These are phyloP conservation scores for Mus spicilegus DNA, from an alignment of 2,113 vertebrate genomes.

Conservation along the genomic window DNA sequence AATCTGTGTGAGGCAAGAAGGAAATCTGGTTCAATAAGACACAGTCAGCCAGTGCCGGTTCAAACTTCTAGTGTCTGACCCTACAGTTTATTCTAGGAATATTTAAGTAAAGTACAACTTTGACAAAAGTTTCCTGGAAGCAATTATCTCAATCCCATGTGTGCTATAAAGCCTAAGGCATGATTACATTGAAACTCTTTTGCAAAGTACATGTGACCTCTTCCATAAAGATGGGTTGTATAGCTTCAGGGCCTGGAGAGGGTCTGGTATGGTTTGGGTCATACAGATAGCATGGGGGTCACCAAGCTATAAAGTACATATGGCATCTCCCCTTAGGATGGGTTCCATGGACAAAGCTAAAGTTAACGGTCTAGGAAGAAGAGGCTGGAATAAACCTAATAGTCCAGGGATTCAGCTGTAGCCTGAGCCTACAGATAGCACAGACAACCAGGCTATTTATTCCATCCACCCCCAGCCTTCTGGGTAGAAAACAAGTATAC, in stretches of 20 bases:
- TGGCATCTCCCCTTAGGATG: neutral
- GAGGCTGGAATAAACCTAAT: neutral
- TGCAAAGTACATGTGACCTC: neutral
- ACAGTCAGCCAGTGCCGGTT: neutral
- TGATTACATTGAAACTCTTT: neutral
- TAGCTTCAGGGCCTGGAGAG: neutral
- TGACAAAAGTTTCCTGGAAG: neutral
- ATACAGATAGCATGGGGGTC: neutral
- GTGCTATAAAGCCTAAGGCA: neutral
- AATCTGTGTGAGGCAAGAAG: neutral
- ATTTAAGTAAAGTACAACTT: neutral
- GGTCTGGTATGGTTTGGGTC: neutral
- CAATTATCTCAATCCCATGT: neutral
- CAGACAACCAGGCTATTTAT: neutral
- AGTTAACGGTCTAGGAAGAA: neutral
- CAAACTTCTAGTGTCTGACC: neutral
- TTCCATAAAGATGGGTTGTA: neutral
- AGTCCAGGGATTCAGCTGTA: neutral
- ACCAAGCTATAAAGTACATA: neutral
- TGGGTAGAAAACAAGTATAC: neutral
- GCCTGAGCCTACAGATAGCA: neutral
- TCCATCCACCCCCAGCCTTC: neutral
- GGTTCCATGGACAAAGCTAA: neutral
- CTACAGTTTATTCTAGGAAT: neutral
- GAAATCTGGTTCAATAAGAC: neutral